Base-by-base conservation (phyloP, 2,888 invertebrate species). In the Oegoconia quadripuncta region DNA sequence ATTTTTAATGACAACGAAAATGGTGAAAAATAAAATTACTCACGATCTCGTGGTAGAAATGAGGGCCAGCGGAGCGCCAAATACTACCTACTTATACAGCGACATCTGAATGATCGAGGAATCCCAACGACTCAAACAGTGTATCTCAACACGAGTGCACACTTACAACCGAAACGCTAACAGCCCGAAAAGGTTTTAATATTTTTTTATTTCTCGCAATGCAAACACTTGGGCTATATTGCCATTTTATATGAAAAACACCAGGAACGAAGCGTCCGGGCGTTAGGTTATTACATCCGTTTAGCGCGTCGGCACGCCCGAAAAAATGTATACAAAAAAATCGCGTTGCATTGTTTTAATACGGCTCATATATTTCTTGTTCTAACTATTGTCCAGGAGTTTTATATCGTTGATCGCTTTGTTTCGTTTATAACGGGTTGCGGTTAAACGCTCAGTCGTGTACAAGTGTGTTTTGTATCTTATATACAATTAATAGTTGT, bases 231-330 rank as follows among this genome's bases (percentile, higher is more conserved):
- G 46, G 50, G 46, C 50, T 52, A 62, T 66, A 67, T 59, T 55
- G 56, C 57, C 44, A 46, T 59, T 64, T 64, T 63, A 56, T 65
- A 64, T 64, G 60, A 65, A 61, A 65, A 66, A 60, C 59, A 51
- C 55, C 54, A 48, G 46, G 48, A 50, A 59, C 58, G 58, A 58
- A n/a, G 59, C 52, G 46, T 63, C 69, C 61, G 59, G 61, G 47
- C 49, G 59, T 62, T 66, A 58, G 60, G 58, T 64, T 73, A 73
- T 73, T 70, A 60, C 69, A 69, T 73, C 68, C 70, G 64, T 55
- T 66, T 62, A 49, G 37, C 57, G 52, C 52, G 51, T 50, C 55
- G 40, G 37, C 37, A 22, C 33, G 29, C 23, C 29, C 7, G 15
- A 29, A 29, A 29, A 20, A 20, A 4, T 20, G 20, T 20, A 20